Percentiles rank a stretch among this genome's conserved stretches.
These are phyloP conservation scores for Sebastes iracundus DNA, from an alignment of 2,797 vertebrate genomes.

Conservation along the genomic window DNA sequence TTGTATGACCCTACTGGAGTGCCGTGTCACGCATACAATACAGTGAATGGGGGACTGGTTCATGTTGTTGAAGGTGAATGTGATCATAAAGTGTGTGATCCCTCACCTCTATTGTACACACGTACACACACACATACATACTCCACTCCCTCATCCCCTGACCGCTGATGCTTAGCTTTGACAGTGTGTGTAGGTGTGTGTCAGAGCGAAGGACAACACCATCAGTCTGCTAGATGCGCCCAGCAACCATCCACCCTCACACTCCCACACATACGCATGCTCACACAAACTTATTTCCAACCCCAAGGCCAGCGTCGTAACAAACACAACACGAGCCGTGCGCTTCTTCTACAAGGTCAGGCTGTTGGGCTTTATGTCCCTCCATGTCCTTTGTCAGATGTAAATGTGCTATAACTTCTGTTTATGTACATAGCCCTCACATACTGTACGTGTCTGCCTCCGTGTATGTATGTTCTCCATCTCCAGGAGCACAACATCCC, in stretches of 20 bases:
- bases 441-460: neutral
- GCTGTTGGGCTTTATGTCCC: conserved; percentile 26
- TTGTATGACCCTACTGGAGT: conserved; percentile 36
- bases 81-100: conserved; percentile 73
- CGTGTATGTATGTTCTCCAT: neutral
- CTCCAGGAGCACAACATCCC: conserved; percentile 94
- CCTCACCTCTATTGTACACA: conserved; percentile 55
- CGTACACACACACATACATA: conserved; percentile 17
- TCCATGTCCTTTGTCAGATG: conserved; percentile 39
- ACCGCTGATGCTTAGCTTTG: conserved; percentile 67
- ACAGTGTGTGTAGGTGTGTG: conserved; percentile 76
- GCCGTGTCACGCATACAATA: conserved; percentile 14
- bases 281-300: conserved; percentile 48
- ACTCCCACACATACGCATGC: conserved; percentile 35
- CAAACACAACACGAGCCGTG: conserved; percentile 46
- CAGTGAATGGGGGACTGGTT: conserved; percentile 7
- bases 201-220: conserved; percentile 78
- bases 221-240: conserved; percentile 71
- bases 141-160: conserved; percentile 58
- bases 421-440: conserved; percentile 49
- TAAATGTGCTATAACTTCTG: conserved; percentile 35
- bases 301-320: conserved; percentile 65
- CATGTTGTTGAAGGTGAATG: conserved; percentile 65
- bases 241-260: conserved; percentile 51
- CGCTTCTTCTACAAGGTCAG: conserved; percentile 59